Percentiles rank a stretch among this genome's conserved stretches.
These are phyloP conservation scores for Actinostola sp. DNA, from an alignment of 92 coral and sea anemone genomes.

Conservation along the genomic window DNA sequence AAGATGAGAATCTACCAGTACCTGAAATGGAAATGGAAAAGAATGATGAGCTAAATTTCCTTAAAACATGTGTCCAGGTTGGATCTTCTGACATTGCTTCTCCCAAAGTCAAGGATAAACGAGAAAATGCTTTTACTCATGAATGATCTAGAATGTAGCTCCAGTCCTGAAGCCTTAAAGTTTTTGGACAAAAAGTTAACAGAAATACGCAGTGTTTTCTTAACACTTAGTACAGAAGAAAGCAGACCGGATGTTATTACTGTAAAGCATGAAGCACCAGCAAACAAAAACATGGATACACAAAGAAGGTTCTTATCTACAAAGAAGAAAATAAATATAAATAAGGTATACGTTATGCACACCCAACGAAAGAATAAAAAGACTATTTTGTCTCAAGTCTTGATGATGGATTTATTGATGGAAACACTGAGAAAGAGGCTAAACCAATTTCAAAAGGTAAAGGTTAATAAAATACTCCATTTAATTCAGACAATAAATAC, in stretches of 20 bases:
- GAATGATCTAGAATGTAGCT: background rate
- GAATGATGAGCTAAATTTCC: too few species aligned
- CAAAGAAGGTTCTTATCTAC: conserved; percentile 49
- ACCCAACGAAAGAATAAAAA: conserved; percentile 41
- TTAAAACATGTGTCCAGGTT: too few species aligned
- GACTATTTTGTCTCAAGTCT: too few species aligned
- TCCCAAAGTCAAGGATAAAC: too few species aligned
- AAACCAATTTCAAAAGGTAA: too few species aligned
- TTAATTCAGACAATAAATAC: too few species aligned
- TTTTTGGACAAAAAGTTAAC: background rate
- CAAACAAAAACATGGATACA: conserved; percentile 55
- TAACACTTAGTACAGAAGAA: background rate
- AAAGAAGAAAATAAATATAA: conserved; percentile 30
- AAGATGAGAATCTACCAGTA: too few species aligned
- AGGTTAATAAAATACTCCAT: too few species aligned
- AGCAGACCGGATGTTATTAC: conserved; percentile 16
- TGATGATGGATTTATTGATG: too few species aligned
- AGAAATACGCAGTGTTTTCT: background rate
- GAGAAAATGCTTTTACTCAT: background rate
- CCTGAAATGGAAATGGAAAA: too few species aligned
- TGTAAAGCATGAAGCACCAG: conserved; percentile 23
- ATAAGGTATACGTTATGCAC: conserved; percentile 28
- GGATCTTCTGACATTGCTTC: background rate
- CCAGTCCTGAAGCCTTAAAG: background rate
- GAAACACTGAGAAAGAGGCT: too few species aligned